A percentile compares a stretch with the other conserved stretches of the same genome.
Conservation (phyloP, 2,113 vertebrate genomes). For the Aldabrachelys gigantea region DNA sequence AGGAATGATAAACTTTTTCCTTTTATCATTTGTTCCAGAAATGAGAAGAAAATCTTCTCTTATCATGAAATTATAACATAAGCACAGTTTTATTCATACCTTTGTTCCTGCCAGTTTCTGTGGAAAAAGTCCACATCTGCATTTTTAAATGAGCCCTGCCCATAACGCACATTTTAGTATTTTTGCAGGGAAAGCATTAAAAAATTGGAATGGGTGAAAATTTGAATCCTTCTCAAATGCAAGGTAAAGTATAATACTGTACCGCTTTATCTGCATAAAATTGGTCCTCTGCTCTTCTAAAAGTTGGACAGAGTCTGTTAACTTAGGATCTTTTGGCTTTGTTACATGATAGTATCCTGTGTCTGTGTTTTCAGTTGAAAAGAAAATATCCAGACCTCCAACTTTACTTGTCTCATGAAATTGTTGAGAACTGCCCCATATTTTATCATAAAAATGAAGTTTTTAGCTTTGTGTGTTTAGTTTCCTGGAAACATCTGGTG, state of each 20-base stretch:
- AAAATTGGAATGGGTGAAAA: conserved; percentile 38
- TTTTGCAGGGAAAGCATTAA: conserved; percentile 48
- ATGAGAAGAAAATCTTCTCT: rapidly evolving
- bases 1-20: background rate
- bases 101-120: conserved; percentile 18
- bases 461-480: background rate
- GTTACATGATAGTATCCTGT: conserved; percentile 25
- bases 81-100: background rate
- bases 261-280: conserved; percentile 26
- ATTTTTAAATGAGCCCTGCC: conserved; percentile 38
- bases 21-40: background rate
- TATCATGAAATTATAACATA: background rate
- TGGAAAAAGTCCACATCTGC: background rate
- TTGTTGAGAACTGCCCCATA: background rate
- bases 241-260: conserved; percentile 23
- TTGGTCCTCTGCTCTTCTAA: conserved; percentile 21
- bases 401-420: background rate
- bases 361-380: background rate
- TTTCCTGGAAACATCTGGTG: background rate
- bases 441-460: background rate
- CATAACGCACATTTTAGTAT: conserved; percentile 6
- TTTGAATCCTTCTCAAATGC: conserved; percentile 24
- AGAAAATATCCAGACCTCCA: background rate
- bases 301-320: conserved; percentile 22
- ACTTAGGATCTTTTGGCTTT: conserved; percentile 23